phyloP scores from a whole-genome alignment of 2,888 invertebrate species.

The Cosmia pyralina region DNA sequence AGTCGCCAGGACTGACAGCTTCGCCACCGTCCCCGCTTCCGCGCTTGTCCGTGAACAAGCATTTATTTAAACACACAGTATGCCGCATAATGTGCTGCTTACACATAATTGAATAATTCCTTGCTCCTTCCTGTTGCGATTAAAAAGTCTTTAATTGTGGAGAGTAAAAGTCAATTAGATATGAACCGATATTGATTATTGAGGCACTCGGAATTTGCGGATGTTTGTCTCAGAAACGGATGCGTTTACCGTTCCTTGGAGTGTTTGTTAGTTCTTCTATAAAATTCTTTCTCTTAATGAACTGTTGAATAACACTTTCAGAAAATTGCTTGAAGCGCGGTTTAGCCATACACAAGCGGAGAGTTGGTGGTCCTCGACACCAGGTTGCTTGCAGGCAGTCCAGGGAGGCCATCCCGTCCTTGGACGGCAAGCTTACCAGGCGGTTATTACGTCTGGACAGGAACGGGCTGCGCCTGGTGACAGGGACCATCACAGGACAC shows the following conservation, averaged over 20 bases:
- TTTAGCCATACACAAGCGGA: too few species aligned
- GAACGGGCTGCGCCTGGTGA: too few species aligned
- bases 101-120: constrained; percentile 75
- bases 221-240: constrained; percentile 56
- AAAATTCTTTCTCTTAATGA: constrained; percentile 9
- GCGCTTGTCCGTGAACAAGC: neutral
- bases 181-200: constrained; percentile 65
- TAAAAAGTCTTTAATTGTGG: constrained; percentile 78
- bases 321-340: constrained; percentile 1
- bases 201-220: constrained; percentile 66
- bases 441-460: too few species aligned
- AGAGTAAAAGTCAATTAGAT: constrained; percentile 82
- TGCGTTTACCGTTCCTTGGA: constrained; percentile 39
- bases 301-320: constrained; percentile 9
- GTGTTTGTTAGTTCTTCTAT: constrained; percentile 17
- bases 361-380: too few species aligned
- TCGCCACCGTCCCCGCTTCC: neutral
- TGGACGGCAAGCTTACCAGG: too few species aligned
- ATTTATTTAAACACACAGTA: constrained; percentile 19
- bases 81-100: constrained; percentile 54
- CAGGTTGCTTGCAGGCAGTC: too few species aligned
- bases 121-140: constrained; percentile 74
- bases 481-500: too few species aligned
- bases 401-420: too few species aligned
- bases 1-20: too few species aligned